phyloP scores from a whole-genome alignment of 2,797 vertebrate genomes.

The Selene dorsalis region DNA sequence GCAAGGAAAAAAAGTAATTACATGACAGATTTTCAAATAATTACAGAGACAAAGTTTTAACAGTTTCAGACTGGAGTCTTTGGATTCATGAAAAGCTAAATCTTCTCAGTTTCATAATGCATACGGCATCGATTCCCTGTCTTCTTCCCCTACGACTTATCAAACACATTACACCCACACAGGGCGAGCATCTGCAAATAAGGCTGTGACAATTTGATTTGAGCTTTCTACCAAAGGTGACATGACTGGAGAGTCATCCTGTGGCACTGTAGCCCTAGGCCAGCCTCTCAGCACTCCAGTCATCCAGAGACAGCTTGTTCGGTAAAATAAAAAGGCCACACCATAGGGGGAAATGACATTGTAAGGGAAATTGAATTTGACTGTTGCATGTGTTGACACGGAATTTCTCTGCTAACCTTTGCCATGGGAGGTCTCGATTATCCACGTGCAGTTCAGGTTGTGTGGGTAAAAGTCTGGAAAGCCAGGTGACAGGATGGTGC shows the following conservation, averaged over 20 bases:
- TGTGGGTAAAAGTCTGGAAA: conserved; percentile 99
- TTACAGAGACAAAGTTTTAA: background rate
- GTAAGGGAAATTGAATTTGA: conserved; percentile 71
- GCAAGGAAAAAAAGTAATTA: background rate
- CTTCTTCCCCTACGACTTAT: conserved; percentile 30
- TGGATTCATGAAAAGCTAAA: background rate
- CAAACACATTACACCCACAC: conserved; percentile 44
- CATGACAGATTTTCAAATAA: background rate
- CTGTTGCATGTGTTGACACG: conserved; percentile 67
- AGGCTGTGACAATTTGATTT: conserved; percentile 53
- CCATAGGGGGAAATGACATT: conserved; percentile 56
- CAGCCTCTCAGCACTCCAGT: conserved; percentile 62
- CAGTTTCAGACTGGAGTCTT: conserved; percentile 12
- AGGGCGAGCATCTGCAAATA: conserved; percentile 50
- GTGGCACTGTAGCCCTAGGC: conserved; percentile 54
- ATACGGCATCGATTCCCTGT: conserved; percentile 15
- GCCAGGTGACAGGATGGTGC: conserved; percentile 96
- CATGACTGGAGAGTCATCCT: conserved; percentile 51
- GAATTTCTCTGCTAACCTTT: conserved; percentile 88
- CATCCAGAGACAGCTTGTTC: conserved; percentile 63
- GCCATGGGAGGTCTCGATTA: conserved; percentile 96
- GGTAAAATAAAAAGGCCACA: conserved; percentile 67
- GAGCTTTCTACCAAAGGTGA: conserved; percentile 57
- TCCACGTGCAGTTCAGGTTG: conserved; percentile 99
- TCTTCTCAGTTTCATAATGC: conserved; percentile 24